Evolutionary conservation across 2,797 vertebrate genomes (phyloP).

Genomic region (Varecia variegata): DNA sequence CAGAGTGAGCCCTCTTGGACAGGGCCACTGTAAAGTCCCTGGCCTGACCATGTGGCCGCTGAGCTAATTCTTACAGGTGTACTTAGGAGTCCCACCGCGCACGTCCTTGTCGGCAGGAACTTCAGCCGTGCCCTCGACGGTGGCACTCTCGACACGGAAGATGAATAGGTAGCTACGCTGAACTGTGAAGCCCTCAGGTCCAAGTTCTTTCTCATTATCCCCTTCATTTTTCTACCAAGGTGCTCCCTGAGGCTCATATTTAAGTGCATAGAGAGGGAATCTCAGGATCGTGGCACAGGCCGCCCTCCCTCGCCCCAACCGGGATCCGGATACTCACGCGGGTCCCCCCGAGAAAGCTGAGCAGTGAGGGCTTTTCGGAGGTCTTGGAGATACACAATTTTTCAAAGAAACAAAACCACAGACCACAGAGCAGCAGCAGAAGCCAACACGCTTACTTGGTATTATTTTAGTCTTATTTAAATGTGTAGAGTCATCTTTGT

Average conservation of each 20-base stretch:
- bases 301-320: constrained; percentile 48
- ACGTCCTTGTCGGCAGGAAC: not conserved
- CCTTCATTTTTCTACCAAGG: constrained; percentile 74
- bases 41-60: fast-evolving
- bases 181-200: constrained; percentile 77
- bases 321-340: not conserved
- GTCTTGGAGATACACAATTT: fast-evolving
- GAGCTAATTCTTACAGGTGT: not conserved
- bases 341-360: not conserved
- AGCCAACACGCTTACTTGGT: fast-evolving
- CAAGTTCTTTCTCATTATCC: constrained; percentile 83
- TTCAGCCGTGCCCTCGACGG: constrained; percentile 4
- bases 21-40: not conserved
- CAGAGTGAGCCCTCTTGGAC: fast-evolving
- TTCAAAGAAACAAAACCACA: not conserved
- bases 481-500: too few species aligned
- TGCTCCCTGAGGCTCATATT: constrained; percentile 69
- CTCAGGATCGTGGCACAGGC: constrained; percentile 67
- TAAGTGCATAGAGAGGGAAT: constrained; percentile 52
- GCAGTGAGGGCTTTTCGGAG: not conserved
- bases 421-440: too few species aligned
- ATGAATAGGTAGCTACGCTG: constrained; percentile 79
- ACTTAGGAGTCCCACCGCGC: not conserved
- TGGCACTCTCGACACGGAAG: constrained; percentile 69
- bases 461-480: fast-evolving